Evolutionary conservation across 2,888 invertebrate genomes (phyloP).

Genomic region (Sisyra nigra): DNA sequence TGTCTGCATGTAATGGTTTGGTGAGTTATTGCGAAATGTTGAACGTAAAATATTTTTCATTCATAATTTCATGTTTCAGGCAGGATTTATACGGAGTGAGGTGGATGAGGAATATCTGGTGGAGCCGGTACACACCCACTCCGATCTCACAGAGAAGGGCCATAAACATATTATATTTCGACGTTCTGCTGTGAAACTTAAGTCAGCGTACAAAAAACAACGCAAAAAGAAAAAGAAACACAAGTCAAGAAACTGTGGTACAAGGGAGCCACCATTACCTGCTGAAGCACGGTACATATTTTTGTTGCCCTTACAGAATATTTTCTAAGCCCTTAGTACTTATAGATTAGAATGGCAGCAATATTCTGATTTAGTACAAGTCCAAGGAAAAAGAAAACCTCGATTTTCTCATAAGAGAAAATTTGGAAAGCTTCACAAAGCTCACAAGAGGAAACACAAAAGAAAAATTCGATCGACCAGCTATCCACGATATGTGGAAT

Average conservation of each 20-base stretch:
- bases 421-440: neutral
- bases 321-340: slow-evolving; percentile 2
- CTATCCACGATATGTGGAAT: slow-evolving; percentile 65
- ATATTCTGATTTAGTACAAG: slow-evolving; percentile 29
- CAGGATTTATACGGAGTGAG: slow-evolving; percentile 44
- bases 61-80: slow-evolving; percentile 26
- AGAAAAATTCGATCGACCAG: slow-evolving; percentile 45
- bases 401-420: neutral
- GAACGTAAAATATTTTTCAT: neutral
- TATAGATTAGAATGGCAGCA: slow-evolving; percentile 41
- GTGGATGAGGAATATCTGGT: slow-evolving; percentile 52
- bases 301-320: neutral
- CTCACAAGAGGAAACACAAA: slow-evolving; percentile 10
- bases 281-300: slow-evolving; percentile 27
- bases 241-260: slow-evolving; percentile 38
- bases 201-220: slow-evolving; percentile 23
- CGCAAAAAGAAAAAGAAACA: slow-evolving; percentile 31
- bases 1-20: slow-evolving; percentile 71
- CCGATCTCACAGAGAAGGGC: slow-evolving; percentile 24
- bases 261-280: slow-evolving; percentile 33
- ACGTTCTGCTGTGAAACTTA: slow-evolving; percentile 40
- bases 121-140: slow-evolving; percentile 45
- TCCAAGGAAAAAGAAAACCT: slow-evolving; percentile 23
- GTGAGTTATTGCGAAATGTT: slow-evolving; percentile 35
- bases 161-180: slow-evolving; percentile 54